Base-by-base conservation (phyloP, 2,113 vertebrate species). In the Phalacrocorax pelagicus region DNA sequence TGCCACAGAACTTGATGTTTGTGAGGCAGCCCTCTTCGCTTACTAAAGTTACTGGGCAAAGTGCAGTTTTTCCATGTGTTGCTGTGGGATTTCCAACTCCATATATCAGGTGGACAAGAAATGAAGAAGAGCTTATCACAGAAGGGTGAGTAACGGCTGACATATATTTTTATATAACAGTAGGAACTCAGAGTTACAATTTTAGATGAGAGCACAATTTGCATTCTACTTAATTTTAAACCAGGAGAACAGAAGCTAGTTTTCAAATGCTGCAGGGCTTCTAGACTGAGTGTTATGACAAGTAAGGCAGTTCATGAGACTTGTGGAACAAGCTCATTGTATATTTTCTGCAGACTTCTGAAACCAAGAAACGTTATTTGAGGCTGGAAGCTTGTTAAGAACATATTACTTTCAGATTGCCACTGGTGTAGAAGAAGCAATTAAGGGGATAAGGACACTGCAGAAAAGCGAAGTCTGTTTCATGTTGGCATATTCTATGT, bases 31-130 rank as follows among this genome's bases (percentile, higher is more conserved):
- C 99, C 3, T 94, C 73, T 16, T 69, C 99, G 0, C 95, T 98
- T 12, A 98, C 93, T 11, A 99, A 97, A 96, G 97, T 98, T 19
- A 52, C 94, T 29, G 99, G 99, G 17, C 98, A 98, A 90, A 98
- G 79, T 4, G 98, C 97, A 0, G 70, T 99, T 71, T 96, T 99
- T 54, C 98, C 99, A 2, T 99, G 99, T 26, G 98, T 99, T 20
- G 98, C 98, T 2, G 55, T 91, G 0, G 99, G 98, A 11, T 98
- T 96, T 95, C 99, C 99, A 14, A 21, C 85, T 3, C 98, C 99
- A 3, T 67, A 69, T 6, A 20, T 99, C 61, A 96, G 96, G 10
- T 99, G 99, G 99, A 98, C 97, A 90, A 96, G 94, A 77, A 97
- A 98, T 7, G 98, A 98, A 85, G 98, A 99, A 30, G 97, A 98